phyloP scores from a whole-genome alignment of 1,140 invertebrate genomes.

The Diabrotica undecimpunctata region DNA sequence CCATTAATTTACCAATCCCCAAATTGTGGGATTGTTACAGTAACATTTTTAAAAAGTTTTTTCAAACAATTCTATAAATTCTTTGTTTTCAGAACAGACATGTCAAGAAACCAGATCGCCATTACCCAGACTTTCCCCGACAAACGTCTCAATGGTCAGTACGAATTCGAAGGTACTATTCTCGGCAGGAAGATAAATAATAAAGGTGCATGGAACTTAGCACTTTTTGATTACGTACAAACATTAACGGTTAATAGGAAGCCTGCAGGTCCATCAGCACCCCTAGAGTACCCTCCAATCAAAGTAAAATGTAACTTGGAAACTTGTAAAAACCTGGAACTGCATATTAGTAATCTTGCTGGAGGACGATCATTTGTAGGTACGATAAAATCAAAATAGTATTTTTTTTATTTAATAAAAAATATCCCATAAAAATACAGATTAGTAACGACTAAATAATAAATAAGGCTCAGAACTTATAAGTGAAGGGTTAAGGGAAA shows the following conservation, averaged over 20 bases:
- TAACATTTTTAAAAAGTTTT: no score
- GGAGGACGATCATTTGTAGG: slow-evolving; percentile 62
- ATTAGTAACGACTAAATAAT: no score
- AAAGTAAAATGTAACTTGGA: slow-evolving; percentile 68
- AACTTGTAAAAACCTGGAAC: slow-evolving; percentile 67
- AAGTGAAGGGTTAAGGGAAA: no score
- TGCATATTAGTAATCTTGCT: slow-evolving; percentile 72
- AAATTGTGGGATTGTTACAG: no score
- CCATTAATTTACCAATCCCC: no score
- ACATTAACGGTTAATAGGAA: slow-evolving; percentile 66
- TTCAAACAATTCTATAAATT: no score
- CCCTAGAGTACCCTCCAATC: slow-evolving; percentile 50
- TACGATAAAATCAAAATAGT: slow-evolving; percentile 39
- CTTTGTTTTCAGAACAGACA: slow-evolving; percentile 58
- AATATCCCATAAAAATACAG: no score
- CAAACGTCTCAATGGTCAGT: slow-evolving; percentile 67
- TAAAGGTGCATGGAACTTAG: slow-evolving; percentile 68
- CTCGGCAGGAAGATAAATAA: slow-evolving; percentile 59
- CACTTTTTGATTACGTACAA: slow-evolving; percentile 69
- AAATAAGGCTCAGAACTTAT: no score
- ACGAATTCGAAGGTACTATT: slow-evolving; percentile 60
- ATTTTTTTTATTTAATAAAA: no score
- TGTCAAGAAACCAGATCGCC: slow-evolving; percentile 58
- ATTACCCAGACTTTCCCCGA: slow-evolving; percentile 79
- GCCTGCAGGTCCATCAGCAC: slow-evolving; percentile 44